Conservation (phyloP, 2,797 vertebrate genomes). For the Ptychadena robeensis region DNA sequence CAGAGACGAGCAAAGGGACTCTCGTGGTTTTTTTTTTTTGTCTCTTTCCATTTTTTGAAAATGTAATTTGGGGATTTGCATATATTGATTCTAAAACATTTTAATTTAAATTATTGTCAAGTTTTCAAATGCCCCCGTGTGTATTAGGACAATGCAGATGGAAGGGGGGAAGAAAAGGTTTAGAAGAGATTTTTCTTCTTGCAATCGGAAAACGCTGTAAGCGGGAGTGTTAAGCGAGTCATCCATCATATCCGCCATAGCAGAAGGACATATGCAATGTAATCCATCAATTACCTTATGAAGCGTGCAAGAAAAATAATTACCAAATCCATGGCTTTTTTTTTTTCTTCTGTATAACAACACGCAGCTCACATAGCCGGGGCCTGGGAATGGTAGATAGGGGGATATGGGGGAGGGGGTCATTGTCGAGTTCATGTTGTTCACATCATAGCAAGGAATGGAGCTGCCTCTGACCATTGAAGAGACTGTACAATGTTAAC, state of each 20-base stretch:
- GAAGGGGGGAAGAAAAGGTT: slow-evolving; percentile 15
- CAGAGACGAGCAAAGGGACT: background rate
- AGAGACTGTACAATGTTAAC: background rate
- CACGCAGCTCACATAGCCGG: background rate
- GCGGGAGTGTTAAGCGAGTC: slow-evolving; percentile 39
- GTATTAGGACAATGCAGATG: slow-evolving; percentile 28
- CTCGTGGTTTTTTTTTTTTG: too few species aligned
- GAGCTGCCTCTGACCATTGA: background rate
- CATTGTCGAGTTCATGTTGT: slow-evolving; percentile 14
- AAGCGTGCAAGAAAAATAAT: slow-evolving; percentile 56
- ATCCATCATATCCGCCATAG: slow-evolving; percentile 49
- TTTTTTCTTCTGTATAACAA: slow-evolving; percentile 16
- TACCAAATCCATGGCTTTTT: slow-evolving; percentile 33
- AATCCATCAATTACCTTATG: slow-evolving; percentile 57
- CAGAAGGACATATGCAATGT: slow-evolving; percentile 53
- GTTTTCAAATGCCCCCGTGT: slow-evolving; percentile 24
- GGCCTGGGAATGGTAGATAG: slow-evolving; percentile 32
- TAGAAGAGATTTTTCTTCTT: slow-evolving; percentile 40
- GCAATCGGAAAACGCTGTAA: slow-evolving; percentile 42
- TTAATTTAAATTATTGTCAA: slow-evolving; percentile 47
- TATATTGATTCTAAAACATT: slow-evolving; percentile 37
- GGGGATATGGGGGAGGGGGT: slow-evolving; percentile 16
- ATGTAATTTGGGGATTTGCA: slow-evolving; percentile 42
- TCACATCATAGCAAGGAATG: slow-evolving; percentile 12
- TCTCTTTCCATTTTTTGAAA: slow-evolving; percentile 31